Evolutionary conservation across 2,888 invertebrate genomes (phyloP), one percentile per base, ranked within the genome.

Genomic region (Nymphalis c-album): DNA sequence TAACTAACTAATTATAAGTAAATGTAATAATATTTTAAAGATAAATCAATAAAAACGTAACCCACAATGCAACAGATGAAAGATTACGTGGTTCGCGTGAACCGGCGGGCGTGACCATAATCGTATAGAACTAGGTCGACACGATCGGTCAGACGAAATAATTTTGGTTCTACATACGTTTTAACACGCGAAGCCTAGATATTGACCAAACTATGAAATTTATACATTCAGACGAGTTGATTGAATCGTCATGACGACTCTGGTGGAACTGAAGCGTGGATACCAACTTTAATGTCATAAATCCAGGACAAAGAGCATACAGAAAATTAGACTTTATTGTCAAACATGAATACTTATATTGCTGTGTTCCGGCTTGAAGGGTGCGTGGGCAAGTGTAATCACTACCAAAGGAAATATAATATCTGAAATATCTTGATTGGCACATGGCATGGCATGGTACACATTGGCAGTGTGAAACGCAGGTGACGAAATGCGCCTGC

Each of bases 81-180:
- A 62, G 50, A 63, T 63, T 67, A 67, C 58, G 66, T 57, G 40
- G 62, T 61, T 67, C 67, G 67, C 67, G 67, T 67, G 57, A 57
- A 57, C 57, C 40, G 62, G 45, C 45, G 50, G 46, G 62, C 62
- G 67, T 67, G 62, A 67, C 62, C 67, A 63, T 51, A 59, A 57
- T 57, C 57, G 57, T 18, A 57, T 18, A 57, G n/a, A 69, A 66
- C 46, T 73, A 64, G 73, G 73, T 72, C 73, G 72, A 67, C 70
- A 69, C 72, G 70, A 73, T 70, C 70, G 70, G 72, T 63, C 72
- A 70, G 65, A 64, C 73, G 70, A 71, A 70, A 71, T 72, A 72
- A 73, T 73, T 70, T 72, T 58, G 18, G 59, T 68, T 64, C 26
- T 47, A 62, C 70, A 70, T 67, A 61, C 58, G 35, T 57, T 18